These are phyloP conservation scores for Varanus komodoensis DNA, from an alignment of 2,113 vertebrate genomes.

Conservation along the genomic window DNA sequence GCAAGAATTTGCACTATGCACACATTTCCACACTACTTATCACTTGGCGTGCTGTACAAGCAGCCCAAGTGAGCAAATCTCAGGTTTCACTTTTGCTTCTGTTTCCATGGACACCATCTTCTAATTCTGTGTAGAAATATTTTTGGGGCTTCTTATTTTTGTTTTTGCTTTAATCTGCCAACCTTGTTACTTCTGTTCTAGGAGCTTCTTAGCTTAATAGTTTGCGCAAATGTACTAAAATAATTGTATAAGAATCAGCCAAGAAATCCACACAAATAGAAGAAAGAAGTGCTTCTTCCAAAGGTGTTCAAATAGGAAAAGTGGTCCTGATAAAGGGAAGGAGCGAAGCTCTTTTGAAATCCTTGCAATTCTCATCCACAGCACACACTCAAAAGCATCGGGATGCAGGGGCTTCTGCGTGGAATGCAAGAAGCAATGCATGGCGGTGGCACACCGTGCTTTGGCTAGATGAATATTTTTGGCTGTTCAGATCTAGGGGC, in stretches of 20 bases:
- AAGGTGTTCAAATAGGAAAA: slow-evolving; percentile 48
- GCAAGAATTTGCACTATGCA: neutral
- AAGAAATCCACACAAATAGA: slow-evolving; percentile 58
- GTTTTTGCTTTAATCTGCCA: slow-evolving; percentile 65
- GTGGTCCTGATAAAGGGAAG: slow-evolving; percentile 41
- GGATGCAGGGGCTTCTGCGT: too few species aligned
- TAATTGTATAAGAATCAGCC: slow-evolving; percentile 53
- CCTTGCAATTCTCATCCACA: neutral
- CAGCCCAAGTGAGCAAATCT: slow-evolving; percentile 65
- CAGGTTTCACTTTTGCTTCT: slow-evolving; percentile 72
- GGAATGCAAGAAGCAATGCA: too few species aligned
- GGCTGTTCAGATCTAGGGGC: too few species aligned
- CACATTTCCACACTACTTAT: slow-evolving; percentile 57
- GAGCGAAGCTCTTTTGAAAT: slow-evolving; percentile 51
- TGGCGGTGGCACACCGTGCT: too few species aligned
- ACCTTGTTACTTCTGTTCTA: slow-evolving; percentile 75
- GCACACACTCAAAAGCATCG: too few species aligned
- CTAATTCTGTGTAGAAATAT: slow-evolving; percentile 72
- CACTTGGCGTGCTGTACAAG: slow-evolving; percentile 43
- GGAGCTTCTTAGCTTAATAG: slow-evolving; percentile 64
- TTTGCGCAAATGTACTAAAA: slow-evolving; percentile 68
- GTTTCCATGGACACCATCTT: slow-evolving; percentile 84
- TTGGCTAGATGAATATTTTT: too few species aligned
- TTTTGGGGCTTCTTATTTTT: neutral
- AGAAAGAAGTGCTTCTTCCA: slow-evolving; percentile 57